Base-by-base conservation (phyloP, 2,888 invertebrate species). In the Ichneumoninae sp. region DNA sequence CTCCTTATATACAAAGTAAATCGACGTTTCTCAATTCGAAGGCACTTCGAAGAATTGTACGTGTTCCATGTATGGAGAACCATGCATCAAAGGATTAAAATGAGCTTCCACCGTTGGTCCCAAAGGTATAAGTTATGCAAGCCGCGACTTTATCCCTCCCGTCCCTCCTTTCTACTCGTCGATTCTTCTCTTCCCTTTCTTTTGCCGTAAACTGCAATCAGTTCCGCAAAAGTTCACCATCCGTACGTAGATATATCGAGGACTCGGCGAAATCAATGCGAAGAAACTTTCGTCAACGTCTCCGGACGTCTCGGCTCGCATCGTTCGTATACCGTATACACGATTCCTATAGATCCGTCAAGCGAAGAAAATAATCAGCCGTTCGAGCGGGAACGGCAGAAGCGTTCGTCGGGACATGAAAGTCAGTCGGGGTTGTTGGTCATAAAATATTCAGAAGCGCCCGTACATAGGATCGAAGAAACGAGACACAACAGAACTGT, bases 121-220 rank as follows among this genome's bases (percentile, higher is more conserved):
- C 4, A 26, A 57, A 22, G 10, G 13, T 22, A 13, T 22, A 57
- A 57, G 22, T 57, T 57, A 22, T 22, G 22, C 57, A 22, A 57
- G 10, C 26, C 8, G 57, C 57, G 57, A 57, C 57, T 57, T 57
- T 63, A 63, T 63, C 36, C 36, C 50, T 50, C 65, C 33, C 33
- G 7, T 36, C n/a, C 63, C 44, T 68, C 69, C 60, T 57, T 79
- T 50, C 40, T 63, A 80, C 66, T 68, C 68, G 54, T 76, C 70
- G 57, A 13, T 26, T 69, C 71, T 78, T 40, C 16, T 52, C 3
- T 47, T 50, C 44, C 52, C 52, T 44, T 74, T 54, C 50, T 50
- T 88, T 86, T 74, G 79, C 81, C 83, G 82, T 85, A 86, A 89
- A 85, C 85, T 83, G 85, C 87, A 85, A 90, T 89, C 90, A 89